Percentiles rank a stretch among this genome's conserved stretches.
Conservation (phyloP, 2,888 invertebrate species). For the Drosophila acutilabella region DNA sequence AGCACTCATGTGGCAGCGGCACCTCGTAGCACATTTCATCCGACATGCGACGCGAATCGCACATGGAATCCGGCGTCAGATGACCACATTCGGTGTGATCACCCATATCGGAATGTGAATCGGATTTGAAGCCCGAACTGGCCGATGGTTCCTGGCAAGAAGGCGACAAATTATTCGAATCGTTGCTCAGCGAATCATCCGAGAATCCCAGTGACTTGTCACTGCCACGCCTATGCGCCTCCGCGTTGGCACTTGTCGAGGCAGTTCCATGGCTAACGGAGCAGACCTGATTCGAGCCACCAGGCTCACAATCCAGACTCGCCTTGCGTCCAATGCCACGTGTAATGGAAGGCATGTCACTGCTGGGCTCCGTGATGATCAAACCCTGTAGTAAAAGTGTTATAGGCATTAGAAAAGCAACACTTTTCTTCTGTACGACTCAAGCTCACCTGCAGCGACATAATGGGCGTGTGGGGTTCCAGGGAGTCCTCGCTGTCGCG, state of each 20-base stretch:
- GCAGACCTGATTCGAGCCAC: conserved; percentile 40
- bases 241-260: conserved; percentile 31
- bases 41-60: conserved; percentile 84
- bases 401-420: background rate
- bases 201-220: conserved; percentile 90
- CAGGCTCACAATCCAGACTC: conserved; percentile 87
- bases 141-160: conserved; percentile 87
- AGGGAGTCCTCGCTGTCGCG: conserved; percentile 89
- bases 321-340: conserved; percentile 91
- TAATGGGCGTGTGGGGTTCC: conserved; percentile 86
- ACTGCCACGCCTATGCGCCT: conserved; percentile 88
- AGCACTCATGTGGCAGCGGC: conserved; percentile 92
- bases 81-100: conserved; percentile 85
- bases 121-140: conserved; percentile 88
- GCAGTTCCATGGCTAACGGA: background rate
- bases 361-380: conserved; percentile 85
- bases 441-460: conserved; percentile 82
- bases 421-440: background rate
- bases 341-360: conserved; percentile 92
- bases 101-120: conserved; percentile 87
- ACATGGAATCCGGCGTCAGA: conserved; percentile 84
- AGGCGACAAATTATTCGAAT: conserved; percentile 87
- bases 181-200: conserved; percentile 90
- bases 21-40: conserved; percentile 88
- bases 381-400: conserved; percentile 58